Evolutionary conservation across 2,888 invertebrate species (phyloP), one percentile per base, ranked within the genome.

Genomic region (Craniophora ligustri): DNA sequence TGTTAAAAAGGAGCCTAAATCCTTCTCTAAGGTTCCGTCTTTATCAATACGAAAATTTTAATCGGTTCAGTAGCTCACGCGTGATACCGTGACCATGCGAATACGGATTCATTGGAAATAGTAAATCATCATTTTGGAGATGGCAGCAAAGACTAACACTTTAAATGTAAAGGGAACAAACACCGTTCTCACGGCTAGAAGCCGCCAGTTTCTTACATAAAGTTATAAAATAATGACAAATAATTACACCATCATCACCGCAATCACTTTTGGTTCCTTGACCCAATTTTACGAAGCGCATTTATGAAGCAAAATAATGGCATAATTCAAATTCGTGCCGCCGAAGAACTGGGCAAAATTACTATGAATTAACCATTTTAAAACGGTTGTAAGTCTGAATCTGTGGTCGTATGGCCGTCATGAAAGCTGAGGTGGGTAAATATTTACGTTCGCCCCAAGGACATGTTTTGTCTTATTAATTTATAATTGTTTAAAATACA

Each of bases 301-400:
- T 66, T 76, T 56, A 76, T 75, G 70, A 66, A 51, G 53, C 44
- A 64, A 72, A 75, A 76, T 78, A 70, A 77, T 75, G 64, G 67
- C 69, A 74, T 75, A 61, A 72, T 51, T 69, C 57, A 68, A 78
- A 79, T 63, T 82, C 78, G 81, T 79, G 81, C 67, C 66, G 67
- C 42, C 72, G 6, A 18, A 28, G 28, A 28, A 46, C 60, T 55
- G 49, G 45, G 35, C 26, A 39, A 42, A 53, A 72, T 72, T 72
- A 53, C 39, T 40, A 44, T 49, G 59, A 67, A 57, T 72, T 47
- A 51, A 46, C 41, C 19, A 15, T 40, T 48, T 15, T n/a, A n/a
- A 36, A 31, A 40, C 6, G 15, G 35, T 48, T 41, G 5, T 32
- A 41, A 49, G 56, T 41, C 13, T 42, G 8, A 8, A 0, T 8